These are phyloP conservation scores for Rapana venosa DNA, from an alignment of 2,888 invertebrate genomes.

Conservation along the genomic window DNA sequence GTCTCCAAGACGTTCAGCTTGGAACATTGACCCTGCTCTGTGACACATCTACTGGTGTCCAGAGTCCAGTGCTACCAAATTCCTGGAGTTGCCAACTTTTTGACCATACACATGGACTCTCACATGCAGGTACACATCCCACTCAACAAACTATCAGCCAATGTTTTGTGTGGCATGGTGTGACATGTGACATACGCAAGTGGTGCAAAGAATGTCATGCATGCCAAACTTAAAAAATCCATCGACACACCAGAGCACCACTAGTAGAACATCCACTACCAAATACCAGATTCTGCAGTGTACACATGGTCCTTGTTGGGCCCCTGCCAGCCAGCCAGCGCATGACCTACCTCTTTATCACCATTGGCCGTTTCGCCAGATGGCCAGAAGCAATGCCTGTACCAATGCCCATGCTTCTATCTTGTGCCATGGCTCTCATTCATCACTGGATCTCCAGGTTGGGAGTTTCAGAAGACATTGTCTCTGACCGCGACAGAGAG, in stretches of 20 bases:
- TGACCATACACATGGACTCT: constrained; percentile 38
- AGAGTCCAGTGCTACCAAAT: constrained; percentile 4
- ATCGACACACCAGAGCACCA: constrained; percentile 41
- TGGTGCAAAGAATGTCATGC: constrained; percentile 39
- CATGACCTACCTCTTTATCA: constrained; percentile 44
- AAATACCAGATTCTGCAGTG: constrained; percentile 34
- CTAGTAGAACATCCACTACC: constrained; percentile 18
- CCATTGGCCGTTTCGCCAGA: constrained; percentile 46
- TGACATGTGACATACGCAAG: constrained; percentile 41
- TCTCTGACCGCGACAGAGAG: constrained; percentile 33
- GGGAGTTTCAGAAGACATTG: constrained; percentile 43
- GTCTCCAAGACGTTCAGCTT: constrained; percentile 32
- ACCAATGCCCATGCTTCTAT: constrained; percentile 33
- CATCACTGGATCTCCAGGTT: constrained; percentile 42
- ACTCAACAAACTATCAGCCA: constrained; percentile 34
- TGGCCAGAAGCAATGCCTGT: constrained; percentile 45
- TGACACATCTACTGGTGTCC: constrained; percentile 33
- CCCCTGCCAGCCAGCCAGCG: constrained; percentile 43
- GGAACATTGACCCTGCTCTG: background rate
- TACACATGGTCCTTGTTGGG: constrained; percentile 41
- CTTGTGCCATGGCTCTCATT: constrained; percentile 37
- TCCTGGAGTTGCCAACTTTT: constrained; percentile 37
- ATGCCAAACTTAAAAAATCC: constrained; percentile 36
- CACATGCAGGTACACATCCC: constrained; percentile 29
- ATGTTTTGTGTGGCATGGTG: constrained; percentile 42